A percentile compares a stretch with the other conserved stretches of the same genome.
These are phyloP conservation scores for Calameuta pallipes DNA, from an alignment of 2,888 invertebrate genomes.

Conservation along the genomic window DNA sequence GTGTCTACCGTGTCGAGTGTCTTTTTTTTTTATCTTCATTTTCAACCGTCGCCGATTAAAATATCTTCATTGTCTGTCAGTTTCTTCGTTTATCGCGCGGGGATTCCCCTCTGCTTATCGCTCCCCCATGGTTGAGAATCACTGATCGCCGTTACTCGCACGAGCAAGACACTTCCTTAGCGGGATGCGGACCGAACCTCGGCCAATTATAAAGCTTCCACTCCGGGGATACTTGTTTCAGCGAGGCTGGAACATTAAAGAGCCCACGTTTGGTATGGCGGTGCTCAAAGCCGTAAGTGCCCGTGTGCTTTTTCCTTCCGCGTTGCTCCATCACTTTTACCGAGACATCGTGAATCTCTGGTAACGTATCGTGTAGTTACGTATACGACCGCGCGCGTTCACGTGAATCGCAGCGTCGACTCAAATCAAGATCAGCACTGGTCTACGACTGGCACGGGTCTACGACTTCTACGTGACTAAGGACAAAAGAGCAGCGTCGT, in stretches of 20 bases:
- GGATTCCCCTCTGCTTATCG: not conserved
- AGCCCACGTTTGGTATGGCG: not conserved
- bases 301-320: not conserved
- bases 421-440: not conserved
- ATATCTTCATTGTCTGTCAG: not conserved
- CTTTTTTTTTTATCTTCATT: not conserved
- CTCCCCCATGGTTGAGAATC: not conserved
- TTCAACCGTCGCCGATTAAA: not conserved
- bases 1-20: not conserved
- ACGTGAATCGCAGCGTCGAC: not conserved
- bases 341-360: not conserved
- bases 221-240: constrained; percentile 4
- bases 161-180: constrained; percentile 12
- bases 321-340: not conserved
- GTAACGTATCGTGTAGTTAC: not conserved
- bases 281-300: not conserved
- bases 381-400: not conserved
- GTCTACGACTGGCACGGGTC: not conserved
- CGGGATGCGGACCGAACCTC: constrained; percentile 3
- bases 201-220: constrained; percentile 6
- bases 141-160: constrained; percentile 6
- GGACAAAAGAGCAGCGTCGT: not conserved
- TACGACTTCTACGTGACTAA: not conserved
- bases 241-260: not conserved
- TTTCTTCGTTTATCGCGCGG: not conserved